Base-by-base conservation (phyloP, 2,888 invertebrate genomes). In the Neoscelio sp. region DNA sequence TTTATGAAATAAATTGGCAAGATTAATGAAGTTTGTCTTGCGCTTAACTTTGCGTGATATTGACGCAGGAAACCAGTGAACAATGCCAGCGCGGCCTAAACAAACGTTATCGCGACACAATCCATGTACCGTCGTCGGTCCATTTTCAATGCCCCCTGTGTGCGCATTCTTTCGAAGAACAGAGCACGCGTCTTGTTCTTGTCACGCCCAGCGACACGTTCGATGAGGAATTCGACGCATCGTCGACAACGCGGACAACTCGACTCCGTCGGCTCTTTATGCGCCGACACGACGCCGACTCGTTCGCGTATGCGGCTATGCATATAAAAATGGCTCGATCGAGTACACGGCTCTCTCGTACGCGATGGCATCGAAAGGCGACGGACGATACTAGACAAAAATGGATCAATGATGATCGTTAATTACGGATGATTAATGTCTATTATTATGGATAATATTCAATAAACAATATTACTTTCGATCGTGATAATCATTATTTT, bases 111-210 rank as follows among this genome's bases (percentile, higher is more conserved):
- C 52, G 52, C 15, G 18, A 40, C 42, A 13, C 65, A 52, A 56
- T 65, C 65, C 50, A 12, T 64, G 64, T 50, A 46, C 23, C 1
- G 5, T 12, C 35, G 46, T 12, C 35, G 46, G 30, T 62, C 35
- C 26, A 26, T 28, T 48, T 38, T 64, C 48, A 48, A 64, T 48
- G 15, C 23, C 52, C 7, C 52, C 52, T 68, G 17, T 56, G 58
- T 40, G 28, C 48, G 33, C 48, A 50, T 68, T 68, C 56, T 56
- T 46, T 33, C 18, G 44, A 68, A 56, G 67, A 67, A 67, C 67
- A 56, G 54, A 67, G 42, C n/a, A 20, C 30, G 48, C 65, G 65
- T 56, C 68, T 68, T 46, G 58, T 58, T 70, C 58, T 58, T 58
- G 70, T 58, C 70, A 70, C 70, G 56, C 38, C 33, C 42, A 35